Base-by-base conservation (phyloP, 2,113 vertebrate genomes). In the Mungos mungo region DNA sequence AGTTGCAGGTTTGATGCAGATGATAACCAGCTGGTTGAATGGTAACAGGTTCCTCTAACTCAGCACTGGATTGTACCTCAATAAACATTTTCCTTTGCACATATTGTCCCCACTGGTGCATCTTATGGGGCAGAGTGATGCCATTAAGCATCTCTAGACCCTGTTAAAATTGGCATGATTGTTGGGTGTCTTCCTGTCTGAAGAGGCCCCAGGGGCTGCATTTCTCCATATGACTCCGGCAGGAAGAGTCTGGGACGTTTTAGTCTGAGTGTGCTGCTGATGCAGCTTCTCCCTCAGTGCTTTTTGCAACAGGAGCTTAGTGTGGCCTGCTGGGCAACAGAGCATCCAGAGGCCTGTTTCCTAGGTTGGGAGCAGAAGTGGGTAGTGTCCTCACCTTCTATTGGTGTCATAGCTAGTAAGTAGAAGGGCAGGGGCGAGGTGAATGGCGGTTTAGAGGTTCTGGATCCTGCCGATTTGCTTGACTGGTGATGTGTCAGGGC, bases 211-310 rank as follows among this genome's bases (percentile, higher is more conserved):
- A 4, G 33, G 84, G 18, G 60, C 25, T 86, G 57, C 35, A 7
- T 85, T 87, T 93, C 50, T 68, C 85, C 47, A 54, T 50, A 23
- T 84, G 38, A 79, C 21, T 90, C 50, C 45, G 9, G 18, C 19
- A 66, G 91, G 77, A 88, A 76, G 90, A 87, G 29, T 80, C 38
- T 81, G 79, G 88, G 72, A 86, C 76, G 79, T 94, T 92, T 89
- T 14, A 45, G 45, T 68, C 6, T 14, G 88, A 77, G 21, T 54
- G 29, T 60, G 1, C n/a, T 94, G 18, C 47, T 81, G n/a, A 33
- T 69, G 21, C 2, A 47, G 25, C 65, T 35, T 79, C n/a, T 95
- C 33, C 72, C 65, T 69, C 45, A 41, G 54, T 50, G 35, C 10
- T 89, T 54, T 95, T 63, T 57, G 35, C 14, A 84, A 47, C 7